Conservation (phyloP, 30 jellyfish, hydroid and myxozoan species). For the Hydractinia echinata region DNA sequence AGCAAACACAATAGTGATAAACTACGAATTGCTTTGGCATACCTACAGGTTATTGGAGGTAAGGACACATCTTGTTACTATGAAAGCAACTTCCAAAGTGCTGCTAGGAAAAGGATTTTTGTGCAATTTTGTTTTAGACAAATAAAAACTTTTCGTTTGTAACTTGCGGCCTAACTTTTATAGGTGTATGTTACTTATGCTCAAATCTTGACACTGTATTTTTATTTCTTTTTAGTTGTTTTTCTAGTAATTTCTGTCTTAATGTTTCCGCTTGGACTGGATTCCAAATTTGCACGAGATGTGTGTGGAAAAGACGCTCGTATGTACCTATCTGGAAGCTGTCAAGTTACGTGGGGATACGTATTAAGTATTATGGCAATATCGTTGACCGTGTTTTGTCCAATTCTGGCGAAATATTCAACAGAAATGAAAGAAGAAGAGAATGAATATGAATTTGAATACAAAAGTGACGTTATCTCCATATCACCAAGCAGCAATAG, state of each 20-base stretch:
- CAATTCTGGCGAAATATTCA: constrained; percentile 77
- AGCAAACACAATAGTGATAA: constrained; percentile 61
- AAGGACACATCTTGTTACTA: neutral
- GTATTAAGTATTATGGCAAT: constrained; percentile 67
- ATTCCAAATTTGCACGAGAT: constrained; percentile 59
- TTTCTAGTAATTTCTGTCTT: constrained; percentile 60
- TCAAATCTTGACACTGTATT: neutral
- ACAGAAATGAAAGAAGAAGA: constrained; percentile 38
- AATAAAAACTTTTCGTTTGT: neutral
- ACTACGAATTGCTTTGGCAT: constrained; percentile 66
- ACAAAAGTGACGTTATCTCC: neutral
- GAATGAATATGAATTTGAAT: constrained; percentile 1
- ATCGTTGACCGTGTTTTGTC: constrained; percentile 55
- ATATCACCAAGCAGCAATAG: constrained; percentile 7
- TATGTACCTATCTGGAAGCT: constrained; percentile 62
- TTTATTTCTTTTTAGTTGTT: constrained; percentile 47
- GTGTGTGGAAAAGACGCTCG: constrained; percentile 59
- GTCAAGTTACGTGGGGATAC: constrained; percentile 86
- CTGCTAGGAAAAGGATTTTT: neutral
- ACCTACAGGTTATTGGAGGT: constrained; percentile 84
- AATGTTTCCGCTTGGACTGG: constrained; percentile 84
- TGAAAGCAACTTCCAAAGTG: neutral
- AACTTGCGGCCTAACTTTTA: neutral
- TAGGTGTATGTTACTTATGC: neutral
- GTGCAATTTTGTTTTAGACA: neutral